Evolutionary conservation across 2,113 vertebrate species (phyloP).

Genomic region (Trematocara variabile): DNA sequence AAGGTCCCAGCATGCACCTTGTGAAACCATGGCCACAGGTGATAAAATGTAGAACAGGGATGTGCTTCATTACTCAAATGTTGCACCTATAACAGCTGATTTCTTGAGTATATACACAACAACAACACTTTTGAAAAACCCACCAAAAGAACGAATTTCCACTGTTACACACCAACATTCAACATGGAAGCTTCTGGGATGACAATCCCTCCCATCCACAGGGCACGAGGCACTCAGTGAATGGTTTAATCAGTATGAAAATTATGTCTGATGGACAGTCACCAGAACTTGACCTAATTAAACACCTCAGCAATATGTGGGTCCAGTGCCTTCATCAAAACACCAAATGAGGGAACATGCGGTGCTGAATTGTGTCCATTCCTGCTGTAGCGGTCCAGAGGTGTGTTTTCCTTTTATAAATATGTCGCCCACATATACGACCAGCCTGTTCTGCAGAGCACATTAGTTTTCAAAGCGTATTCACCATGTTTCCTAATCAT

Average conservation of each 20-base stretch:
- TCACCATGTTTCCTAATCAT: neutral
- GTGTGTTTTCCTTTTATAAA: neutral
- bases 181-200: neutral
- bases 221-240: neutral
- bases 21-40: neutral
- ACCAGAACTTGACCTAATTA: neutral
- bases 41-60: neutral
- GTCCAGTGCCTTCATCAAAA: neutral
- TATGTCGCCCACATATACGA: neutral
- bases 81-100: neutral
- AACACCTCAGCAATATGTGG: neutral
- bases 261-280: neutral
- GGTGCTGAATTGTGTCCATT: neutral
- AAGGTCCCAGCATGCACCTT: neutral
- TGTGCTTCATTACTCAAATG: neutral
- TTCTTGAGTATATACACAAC: neutral
- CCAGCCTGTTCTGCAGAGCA: neutral
- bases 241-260: neutral
- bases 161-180: neutral
- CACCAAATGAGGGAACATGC: neutral
- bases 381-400: neutral
- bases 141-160: fast-evolving
- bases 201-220: neutral
- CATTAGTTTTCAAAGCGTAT: neutral
- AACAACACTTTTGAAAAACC: neutral